phyloP scores from a whole-genome alignment of 2,888 invertebrate species.

The Leptinotarsa juncta region DNA sequence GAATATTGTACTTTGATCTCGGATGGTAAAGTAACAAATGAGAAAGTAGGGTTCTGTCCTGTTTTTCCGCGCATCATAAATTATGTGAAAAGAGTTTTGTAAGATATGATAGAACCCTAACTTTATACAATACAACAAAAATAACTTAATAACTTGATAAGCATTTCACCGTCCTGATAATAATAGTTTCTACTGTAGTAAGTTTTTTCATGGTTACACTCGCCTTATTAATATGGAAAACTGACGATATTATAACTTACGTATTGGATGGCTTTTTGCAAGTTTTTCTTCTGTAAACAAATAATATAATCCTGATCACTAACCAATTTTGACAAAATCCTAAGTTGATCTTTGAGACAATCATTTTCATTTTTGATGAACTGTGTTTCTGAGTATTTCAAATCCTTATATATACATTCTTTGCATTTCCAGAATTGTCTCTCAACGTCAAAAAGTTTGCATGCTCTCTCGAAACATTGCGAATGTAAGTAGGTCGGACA shows the following conservation, averaged over 20 bases:
- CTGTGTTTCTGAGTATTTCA: slow-evolving; percentile 41
- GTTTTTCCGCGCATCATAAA: too few relatives aligned
- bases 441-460: slow-evolving; percentile 48
- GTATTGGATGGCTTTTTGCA: slow-evolving; percentile 28
- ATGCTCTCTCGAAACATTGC: slow-evolving; percentile 49
- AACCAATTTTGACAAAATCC: slow-evolving; percentile 47
- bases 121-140: too few relatives aligned
- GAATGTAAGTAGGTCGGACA: slow-evolving; percentile 49
- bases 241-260: neutral
- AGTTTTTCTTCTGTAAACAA: slow-evolving; percentile 48
- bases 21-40: too few relatives aligned
- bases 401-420: slow-evolving; percentile 42
- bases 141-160: too few relatives aligned
- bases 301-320: slow-evolving; percentile 51
- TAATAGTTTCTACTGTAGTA: too few relatives aligned
- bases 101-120: too few relatives aligned
- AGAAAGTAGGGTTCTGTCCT: too few relatives aligned
- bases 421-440: slow-evolving; percentile 47
- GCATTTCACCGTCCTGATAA: too few relatives aligned
- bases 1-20: too few relatives aligned
- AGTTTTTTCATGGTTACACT: too few relatives aligned
- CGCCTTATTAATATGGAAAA: neutral
- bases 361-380: slow-evolving; percentile 47
- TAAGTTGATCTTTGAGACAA: slow-evolving; percentile 48
- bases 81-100: too few relatives aligned